phyloP scores from a whole-genome alignment of 2,797 vertebrate species.

The Lepidocolaptes lacrymiger region DNA sequence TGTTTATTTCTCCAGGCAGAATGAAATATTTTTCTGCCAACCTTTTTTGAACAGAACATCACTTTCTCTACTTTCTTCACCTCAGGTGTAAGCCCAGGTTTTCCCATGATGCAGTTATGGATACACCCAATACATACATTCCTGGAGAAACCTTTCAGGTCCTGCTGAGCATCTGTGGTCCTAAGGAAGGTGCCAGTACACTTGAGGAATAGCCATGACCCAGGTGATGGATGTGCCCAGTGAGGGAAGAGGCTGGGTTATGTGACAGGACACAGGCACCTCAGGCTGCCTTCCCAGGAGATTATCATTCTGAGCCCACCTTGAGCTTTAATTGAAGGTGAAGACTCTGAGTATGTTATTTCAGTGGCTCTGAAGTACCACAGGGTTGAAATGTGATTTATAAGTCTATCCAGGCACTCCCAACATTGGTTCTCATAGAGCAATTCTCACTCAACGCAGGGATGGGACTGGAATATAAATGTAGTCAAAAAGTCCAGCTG shows the following conservation, averaged over 20 bases:
- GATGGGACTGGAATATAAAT: conserved; percentile 21
- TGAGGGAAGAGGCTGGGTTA: not conserved
- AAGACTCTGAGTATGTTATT: not conserved
- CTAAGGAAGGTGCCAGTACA: not conserved
- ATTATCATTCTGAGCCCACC: not conserved
- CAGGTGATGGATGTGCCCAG: not conserved
- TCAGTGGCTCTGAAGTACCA: not conserved
- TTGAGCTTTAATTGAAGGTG: conserved; percentile 32
- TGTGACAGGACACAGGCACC: not conserved
- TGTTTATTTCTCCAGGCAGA: not conserved
- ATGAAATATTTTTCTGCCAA: not conserved
- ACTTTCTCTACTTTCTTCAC: not conserved
- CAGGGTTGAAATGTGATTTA: conserved; percentile 15
- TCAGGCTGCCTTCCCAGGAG: not conserved
- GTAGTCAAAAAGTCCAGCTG: not conserved
- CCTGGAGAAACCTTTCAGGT: not conserved
- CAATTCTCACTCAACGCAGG: not conserved
- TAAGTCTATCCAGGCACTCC: not conserved
- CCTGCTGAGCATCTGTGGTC: not conserved
- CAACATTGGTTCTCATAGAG: not conserved
- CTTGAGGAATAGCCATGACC: not conserved
- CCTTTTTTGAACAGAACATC: not conserved
- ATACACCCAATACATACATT: not conserved
- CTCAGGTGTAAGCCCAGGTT: not conserved
- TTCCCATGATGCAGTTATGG: not conserved